Percentiles rank a stretch among this genome's conserved stretches.
These are phyloP conservation scores for Sinocyclocheilus anophthalmus DNA, from an alignment of 2,113 vertebrate genomes.

Conservation along the genomic window DNA sequence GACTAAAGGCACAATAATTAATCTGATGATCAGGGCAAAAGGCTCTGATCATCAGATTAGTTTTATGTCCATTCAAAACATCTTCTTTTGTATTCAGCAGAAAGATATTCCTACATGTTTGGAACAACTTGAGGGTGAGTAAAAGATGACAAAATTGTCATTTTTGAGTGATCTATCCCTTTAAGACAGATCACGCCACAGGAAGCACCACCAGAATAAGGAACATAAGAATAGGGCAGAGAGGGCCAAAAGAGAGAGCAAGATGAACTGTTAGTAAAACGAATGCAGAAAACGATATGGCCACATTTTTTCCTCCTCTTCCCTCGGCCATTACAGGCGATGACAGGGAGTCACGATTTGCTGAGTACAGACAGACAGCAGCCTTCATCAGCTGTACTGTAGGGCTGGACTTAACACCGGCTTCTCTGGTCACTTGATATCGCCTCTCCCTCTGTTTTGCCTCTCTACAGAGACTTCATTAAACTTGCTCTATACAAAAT, in stretches of 20 bases:
- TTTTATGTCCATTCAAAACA: too few species aligned
- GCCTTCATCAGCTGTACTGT: constrained; percentile 57
- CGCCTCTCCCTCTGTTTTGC: constrained; percentile 52
- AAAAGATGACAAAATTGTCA: neutral
- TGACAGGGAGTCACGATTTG: constrained; percentile 60
- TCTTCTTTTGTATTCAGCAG: neutral
- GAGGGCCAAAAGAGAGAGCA: constrained; percentile 13
- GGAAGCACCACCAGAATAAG: neutral
- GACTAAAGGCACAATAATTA: neutral
- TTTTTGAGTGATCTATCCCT: neutral
- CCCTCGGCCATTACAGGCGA: constrained; percentile 56
- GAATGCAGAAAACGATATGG: constrained; percentile 54
- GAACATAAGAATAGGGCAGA: neutral
- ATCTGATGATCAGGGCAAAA: too few species aligned
- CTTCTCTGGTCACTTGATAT: constrained; percentile 55
- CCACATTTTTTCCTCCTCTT: constrained; percentile 35
- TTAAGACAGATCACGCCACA: neutral
- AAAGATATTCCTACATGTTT: neutral
- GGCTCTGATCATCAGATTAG: too few species aligned
- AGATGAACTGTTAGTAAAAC: constrained; percentile 47
- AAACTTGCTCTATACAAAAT: constrained; percentile 46
- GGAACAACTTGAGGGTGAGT: neutral
- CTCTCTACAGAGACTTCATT: constrained; percentile 55
- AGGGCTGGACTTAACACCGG: constrained; percentile 46
- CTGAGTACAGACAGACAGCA: constrained; percentile 58